Evolutionary conservation across 92 coral and sea anemone species (phyloP).

Genomic region (Metridium senile): DNA sequence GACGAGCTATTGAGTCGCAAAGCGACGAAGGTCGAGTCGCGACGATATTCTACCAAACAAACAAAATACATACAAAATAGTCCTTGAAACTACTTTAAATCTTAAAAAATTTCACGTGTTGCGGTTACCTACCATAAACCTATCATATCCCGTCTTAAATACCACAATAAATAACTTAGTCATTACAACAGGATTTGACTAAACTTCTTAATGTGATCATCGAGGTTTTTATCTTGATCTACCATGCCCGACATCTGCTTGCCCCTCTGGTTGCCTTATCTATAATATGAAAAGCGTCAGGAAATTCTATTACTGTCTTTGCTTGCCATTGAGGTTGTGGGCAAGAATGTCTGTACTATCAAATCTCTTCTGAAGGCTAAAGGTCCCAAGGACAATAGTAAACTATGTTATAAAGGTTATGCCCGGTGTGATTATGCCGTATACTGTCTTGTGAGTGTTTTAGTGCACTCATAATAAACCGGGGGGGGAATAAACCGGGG

Average conservation of each 20-base stretch:
- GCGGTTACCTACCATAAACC: neutral
- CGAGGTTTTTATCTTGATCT: constrained; percentile 32
- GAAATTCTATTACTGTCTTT: constrained; percentile 12
- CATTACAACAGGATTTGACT: neutral
- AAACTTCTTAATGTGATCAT: constrained; percentile 40
- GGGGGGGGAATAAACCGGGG: no score
- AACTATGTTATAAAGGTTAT: no score
- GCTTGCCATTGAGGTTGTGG: neutral
- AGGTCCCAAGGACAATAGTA: constrained; percentile 3
- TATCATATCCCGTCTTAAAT: neutral
- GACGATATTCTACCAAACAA: no score
- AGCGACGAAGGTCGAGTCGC: no score
- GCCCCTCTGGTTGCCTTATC: neutral
- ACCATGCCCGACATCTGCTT: constrained; percentile 24
- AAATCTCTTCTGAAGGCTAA: no score
- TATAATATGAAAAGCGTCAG: neutral
- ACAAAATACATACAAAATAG: no score
- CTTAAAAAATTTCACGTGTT: neutral
- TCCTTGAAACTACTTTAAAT: neutral
- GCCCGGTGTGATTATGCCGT: no score
- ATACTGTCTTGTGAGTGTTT: no score
- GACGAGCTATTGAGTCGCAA: no score
- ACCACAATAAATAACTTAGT: neutral
- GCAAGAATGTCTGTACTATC: no score
- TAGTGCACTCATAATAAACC: no score